A percentile compares a stretch with the other conserved stretches of the same genome.
Conservation (phyloP, 1,140 invertebrate species). For the Brachionus calyciflorus region DNA sequence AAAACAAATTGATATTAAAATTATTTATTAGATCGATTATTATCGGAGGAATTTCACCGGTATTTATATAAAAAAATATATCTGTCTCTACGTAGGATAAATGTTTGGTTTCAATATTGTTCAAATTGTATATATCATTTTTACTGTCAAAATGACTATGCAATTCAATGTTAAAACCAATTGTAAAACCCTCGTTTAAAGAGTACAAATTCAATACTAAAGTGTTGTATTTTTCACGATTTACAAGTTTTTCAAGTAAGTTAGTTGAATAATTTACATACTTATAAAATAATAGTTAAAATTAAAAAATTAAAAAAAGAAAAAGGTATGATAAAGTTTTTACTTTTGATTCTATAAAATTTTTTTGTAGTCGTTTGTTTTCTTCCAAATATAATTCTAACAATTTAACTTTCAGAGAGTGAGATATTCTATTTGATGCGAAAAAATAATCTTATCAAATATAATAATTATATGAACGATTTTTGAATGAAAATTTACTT, state of each 20-base stretch:
- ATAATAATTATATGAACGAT: neutral
- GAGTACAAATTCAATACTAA: slow-evolving; percentile 84
- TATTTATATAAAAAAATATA: slow-evolving; percentile 31
- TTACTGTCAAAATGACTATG: slow-evolving; percentile 47
- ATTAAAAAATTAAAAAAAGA: neutral
- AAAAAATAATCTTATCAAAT: slow-evolving; percentile 1
- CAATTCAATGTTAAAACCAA: slow-evolving; percentile 67
- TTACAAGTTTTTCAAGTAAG: slow-evolving; percentile 77
- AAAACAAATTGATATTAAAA: slow-evolving; percentile 73
- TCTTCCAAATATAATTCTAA: slow-evolving; percentile 58
- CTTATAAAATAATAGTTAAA: neutral
- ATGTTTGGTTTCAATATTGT: slow-evolving; percentile 34
- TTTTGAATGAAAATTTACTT: neutral
- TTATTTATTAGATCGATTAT: slow-evolving; percentile 78
- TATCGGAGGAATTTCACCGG: slow-evolving; percentile 69
- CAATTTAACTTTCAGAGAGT: slow-evolving; percentile 56
- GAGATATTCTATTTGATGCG: slow-evolving; percentile 50
- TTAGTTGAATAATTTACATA: slow-evolving; percentile 68
- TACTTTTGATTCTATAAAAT: slow-evolving; percentile 52
- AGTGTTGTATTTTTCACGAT: slow-evolving; percentile 76
- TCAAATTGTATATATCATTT: slow-evolving; percentile 53
- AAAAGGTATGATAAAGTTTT: neutral
- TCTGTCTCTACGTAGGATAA: slow-evolving; percentile 34
- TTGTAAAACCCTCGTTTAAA: slow-evolving; percentile 82
- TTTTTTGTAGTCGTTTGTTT: slow-evolving; percentile 49